phyloP scores from a whole-genome alignment of 2,888 invertebrate species.

The Andrena praecox region DNA sequence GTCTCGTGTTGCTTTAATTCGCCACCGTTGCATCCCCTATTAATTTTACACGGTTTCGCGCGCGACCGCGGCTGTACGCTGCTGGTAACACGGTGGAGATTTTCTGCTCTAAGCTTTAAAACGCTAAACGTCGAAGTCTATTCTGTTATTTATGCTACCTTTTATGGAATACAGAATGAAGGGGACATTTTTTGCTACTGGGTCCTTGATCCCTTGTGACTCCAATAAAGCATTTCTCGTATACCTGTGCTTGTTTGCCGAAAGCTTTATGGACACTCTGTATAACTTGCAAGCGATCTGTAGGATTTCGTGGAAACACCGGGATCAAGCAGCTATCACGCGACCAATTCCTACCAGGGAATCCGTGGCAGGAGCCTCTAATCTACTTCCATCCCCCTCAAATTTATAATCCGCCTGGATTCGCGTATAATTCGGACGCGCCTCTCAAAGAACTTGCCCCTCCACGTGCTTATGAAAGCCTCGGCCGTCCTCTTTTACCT shows the following conservation, averaged over 20 bases:
- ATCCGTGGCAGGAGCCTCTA: not conserved
- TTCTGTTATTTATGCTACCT: not conserved
- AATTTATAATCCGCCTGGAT: constrained; percentile 51
- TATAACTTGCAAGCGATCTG: not conserved
- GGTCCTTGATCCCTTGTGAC: no score
- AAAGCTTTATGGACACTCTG: no score
- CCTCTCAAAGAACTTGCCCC: constrained; percentile 46
- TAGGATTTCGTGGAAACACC: not conserved
- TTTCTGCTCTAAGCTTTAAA: not conserved
- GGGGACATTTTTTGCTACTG: no score
- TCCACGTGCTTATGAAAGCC: constrained; percentile 44
- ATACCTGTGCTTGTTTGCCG: no score
- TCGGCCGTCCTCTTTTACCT: constrained; percentile 4
- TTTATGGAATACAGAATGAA: not conserved
- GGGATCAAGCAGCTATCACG: constrained; percentile 10
- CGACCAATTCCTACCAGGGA: constrained; percentile 21
- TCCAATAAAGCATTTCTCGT: no score
- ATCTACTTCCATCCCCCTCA: constrained; percentile 41
- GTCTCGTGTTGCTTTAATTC: constrained; percentile 25
- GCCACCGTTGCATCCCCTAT: constrained; percentile 10
- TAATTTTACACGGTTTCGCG: constrained; percentile 20
- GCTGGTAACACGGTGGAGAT: not conserved
- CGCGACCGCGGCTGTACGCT: not conserved
- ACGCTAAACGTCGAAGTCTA: constrained; percentile 1
- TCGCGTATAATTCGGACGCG: constrained; percentile 47